These are phyloP conservation scores for Synanthedon vespiformis DNA, from an alignment of 2,888 invertebrate genomes.

Conservation along the genomic window DNA sequence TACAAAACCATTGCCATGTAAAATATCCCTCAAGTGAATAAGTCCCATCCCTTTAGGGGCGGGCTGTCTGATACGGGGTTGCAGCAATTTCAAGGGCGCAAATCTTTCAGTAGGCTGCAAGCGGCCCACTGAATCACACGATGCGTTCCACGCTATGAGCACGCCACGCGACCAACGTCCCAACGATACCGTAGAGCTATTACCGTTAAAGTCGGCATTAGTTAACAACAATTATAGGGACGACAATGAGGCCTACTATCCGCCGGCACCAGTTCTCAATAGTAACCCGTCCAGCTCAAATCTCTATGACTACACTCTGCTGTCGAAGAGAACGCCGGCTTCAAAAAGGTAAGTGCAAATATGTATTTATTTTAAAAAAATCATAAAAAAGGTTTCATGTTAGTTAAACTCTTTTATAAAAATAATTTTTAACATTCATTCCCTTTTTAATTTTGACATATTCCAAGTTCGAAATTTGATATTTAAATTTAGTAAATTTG, in stretches of 20 bases:
- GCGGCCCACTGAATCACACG: constrained; percentile 35
- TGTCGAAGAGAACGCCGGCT: constrained; percentile 64
- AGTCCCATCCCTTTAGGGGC: neutral
- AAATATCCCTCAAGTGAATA: no score
- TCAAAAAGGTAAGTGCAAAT: constrained; percentile 48
- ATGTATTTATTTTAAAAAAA: neutral
- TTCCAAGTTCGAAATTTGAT: no score
- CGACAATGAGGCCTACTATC: constrained; percentile 55
- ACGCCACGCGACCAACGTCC: constrained; percentile 41
- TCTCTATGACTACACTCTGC: constrained; percentile 50
- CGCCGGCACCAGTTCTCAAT: constrained; percentile 37
- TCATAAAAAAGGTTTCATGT: no score
- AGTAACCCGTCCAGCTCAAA: constrained; percentile 50
- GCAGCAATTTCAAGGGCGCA: constrained; percentile 50
- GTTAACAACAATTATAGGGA: constrained; percentile 47
- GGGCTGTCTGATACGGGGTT: constrained; percentile 24
- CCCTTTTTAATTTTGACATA: no score
- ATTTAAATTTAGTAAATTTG: no score
- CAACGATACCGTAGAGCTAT: constrained; percentile 54
- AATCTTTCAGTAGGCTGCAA: constrained; percentile 33
- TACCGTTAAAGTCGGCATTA: constrained; percentile 56
- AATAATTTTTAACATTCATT: no score
- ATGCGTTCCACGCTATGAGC: constrained; percentile 47
- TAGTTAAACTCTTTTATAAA: no score
- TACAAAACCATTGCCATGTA: no score